Percentiles rank a stretch among this genome's conserved stretches.
Evolutionary conservation across 2,797 vertebrate genomes (phyloP).

Genomic region (Cryptoblepharus egeriae): DNA sequence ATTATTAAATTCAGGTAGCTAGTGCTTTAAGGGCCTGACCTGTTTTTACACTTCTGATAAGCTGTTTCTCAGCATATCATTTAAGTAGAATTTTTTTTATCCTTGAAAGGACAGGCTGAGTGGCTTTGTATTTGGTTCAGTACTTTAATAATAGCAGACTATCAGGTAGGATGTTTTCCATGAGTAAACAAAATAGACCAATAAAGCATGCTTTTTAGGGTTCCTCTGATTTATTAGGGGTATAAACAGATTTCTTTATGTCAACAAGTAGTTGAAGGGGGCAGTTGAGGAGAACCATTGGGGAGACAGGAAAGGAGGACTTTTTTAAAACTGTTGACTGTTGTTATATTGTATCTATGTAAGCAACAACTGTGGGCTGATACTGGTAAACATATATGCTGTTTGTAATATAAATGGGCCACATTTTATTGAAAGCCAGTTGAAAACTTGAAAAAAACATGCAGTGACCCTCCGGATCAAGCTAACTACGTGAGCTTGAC

Average conservation of each 20-base stretch:
- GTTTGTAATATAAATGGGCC: too few relatives aligned
- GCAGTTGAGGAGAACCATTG: too few relatives aligned
- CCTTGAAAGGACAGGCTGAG: constrained; percentile 5
- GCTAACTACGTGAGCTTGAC: too few relatives aligned
- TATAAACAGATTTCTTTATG: not conserved
- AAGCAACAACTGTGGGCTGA: too few relatives aligned
- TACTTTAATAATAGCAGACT: constrained; percentile 13
- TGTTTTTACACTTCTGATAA: constrained; percentile 13
- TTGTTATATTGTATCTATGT: too few relatives aligned
- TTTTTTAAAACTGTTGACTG: too few relatives aligned
- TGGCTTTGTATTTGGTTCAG: not conserved
- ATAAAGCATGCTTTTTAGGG: not conserved
- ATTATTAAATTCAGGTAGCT: constrained; percentile 12
- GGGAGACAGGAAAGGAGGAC: too few relatives aligned
- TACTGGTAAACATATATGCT: too few relatives aligned
- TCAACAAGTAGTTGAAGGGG: too few relatives aligned
- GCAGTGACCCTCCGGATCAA: too few relatives aligned
- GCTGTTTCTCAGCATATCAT: constrained; percentile 8
- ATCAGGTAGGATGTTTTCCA: not conserved
- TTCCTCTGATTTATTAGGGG: not conserved
- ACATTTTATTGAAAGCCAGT: too few relatives aligned
- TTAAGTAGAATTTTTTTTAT: constrained; percentile 6
- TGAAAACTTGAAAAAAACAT: too few relatives aligned
- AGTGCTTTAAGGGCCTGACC: constrained; percentile 12
- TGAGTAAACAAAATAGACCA: constrained; percentile 11